These are phyloP conservation scores for Orthonychiurus folsomi DNA, from an alignment of 2,888 invertebrate genomes.

Conservation along the genomic window DNA sequence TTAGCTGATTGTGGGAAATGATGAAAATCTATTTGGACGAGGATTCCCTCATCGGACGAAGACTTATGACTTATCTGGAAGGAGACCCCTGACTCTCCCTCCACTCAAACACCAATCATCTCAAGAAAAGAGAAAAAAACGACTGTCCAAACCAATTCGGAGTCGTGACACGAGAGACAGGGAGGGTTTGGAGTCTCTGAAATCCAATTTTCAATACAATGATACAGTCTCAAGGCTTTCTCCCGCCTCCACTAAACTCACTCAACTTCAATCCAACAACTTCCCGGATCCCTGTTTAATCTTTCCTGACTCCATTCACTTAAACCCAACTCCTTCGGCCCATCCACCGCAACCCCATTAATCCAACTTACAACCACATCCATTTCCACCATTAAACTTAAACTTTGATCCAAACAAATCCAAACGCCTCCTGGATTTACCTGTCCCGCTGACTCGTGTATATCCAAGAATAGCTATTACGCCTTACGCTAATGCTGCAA, in stretches of 20 bases:
- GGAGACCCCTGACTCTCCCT: neutral
- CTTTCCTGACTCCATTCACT: neutral
- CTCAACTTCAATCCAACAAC: neutral
- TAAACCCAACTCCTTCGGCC: too few relatives aligned
- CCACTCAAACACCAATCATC: neutral
- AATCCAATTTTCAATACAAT: neutral
- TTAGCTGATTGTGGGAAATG: too few relatives aligned
- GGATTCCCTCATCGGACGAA: neutral
- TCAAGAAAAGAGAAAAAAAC: neutral
- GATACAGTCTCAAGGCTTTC: too few relatives aligned
- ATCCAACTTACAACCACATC: too few relatives aligned
- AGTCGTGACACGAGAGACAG: neutral
- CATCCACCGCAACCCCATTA: too few relatives aligned
- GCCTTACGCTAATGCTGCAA: too few relatives aligned
- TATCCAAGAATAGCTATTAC: too few relatives aligned
- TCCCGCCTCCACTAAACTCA: too few relatives aligned
- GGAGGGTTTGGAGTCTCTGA: neutral
- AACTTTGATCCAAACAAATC: too few relatives aligned
- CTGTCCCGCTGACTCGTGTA: too few relatives aligned
- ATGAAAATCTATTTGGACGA: neutral
- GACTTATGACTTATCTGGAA: conserved; percentile 1
- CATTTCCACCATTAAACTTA: too few relatives aligned
- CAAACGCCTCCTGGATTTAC: too few relatives aligned
- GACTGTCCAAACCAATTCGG: neutral
- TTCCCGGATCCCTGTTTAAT: neutral